These are phyloP conservation scores for Orthonyx spaldingii DNA, from an alignment of 2,113 vertebrate genomes.

Conservation along the genomic window DNA sequence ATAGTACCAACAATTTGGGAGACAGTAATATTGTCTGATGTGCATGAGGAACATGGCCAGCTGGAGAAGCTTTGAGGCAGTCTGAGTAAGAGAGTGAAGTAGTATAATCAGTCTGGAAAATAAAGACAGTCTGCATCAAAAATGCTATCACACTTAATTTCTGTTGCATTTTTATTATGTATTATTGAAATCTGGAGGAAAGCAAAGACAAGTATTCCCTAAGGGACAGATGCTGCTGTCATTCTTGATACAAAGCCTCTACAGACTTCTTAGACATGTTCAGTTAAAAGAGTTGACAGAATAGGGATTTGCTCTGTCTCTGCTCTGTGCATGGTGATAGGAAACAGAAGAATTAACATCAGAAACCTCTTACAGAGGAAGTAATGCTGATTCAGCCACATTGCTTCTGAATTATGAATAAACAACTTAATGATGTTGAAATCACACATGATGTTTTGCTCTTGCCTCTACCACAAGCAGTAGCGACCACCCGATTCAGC, in stretches of 20 bases:
- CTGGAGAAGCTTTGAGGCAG: conserved; percentile 6
- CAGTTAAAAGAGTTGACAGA: background rate
- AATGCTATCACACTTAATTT: background rate
- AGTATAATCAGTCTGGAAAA: conserved; percentile 2
- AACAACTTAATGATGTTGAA: background rate
- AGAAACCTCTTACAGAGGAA: background rate
- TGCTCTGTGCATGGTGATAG: background rate
- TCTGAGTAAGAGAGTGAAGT: background rate
- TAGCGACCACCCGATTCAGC: background rate
- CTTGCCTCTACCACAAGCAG: background rate
- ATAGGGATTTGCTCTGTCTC: background rate
- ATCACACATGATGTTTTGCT: background rate
- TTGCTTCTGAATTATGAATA: background rate
- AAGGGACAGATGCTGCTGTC: background rate
- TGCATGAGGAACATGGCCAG: background rate
- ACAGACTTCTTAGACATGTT: background rate
- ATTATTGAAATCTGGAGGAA: background rate
- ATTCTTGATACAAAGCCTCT: background rate
- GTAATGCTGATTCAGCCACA: background rate
- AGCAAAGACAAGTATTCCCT: background rate
- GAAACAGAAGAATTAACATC: background rate
- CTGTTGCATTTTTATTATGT: background rate
- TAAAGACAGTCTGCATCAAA: background rate
- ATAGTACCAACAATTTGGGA: background rate
- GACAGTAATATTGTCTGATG: background rate